Evolutionary conservation across 2,113 vertebrate genomes (phyloP).

Genomic region (Chaenogobius annularis): DNA sequence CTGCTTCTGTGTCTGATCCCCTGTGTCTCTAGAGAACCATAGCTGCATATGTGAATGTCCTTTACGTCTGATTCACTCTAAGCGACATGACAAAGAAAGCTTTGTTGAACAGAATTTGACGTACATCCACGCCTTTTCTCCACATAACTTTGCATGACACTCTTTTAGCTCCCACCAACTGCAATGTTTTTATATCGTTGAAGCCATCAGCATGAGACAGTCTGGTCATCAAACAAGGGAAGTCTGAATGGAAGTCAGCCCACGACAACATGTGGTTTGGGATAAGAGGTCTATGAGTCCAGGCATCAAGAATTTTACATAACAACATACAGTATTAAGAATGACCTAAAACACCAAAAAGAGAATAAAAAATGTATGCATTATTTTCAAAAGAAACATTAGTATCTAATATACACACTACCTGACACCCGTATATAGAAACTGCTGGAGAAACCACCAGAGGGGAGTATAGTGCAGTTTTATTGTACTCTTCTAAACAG

Average conservation of each 20-base stretch:
- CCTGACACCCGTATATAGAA: no score
- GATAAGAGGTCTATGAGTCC: background rate
- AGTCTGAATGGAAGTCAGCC: conserved; percentile 35
- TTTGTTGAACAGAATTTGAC: conserved; percentile 47
- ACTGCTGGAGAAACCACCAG: no score
- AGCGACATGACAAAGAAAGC: conserved; percentile 59
- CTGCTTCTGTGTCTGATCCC: conserved; percentile 30
- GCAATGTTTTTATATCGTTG: conserved; percentile 21
- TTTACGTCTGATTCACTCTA: conserved; percentile 49
- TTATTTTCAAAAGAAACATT: no score
- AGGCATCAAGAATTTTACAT: background rate
- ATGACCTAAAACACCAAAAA: no score
- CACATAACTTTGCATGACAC: conserved; percentile 50
- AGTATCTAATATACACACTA: no score
- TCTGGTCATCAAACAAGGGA: conserved; percentile 4
- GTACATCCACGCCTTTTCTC: conserved; percentile 46
- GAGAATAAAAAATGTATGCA: no score
- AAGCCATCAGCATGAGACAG: conserved; percentile 14
- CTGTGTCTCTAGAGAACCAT: conserved; percentile 23
- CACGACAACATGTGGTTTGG: conserved; percentile 33
- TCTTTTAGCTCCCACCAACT: conserved; percentile 32
- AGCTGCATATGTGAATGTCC: conserved; percentile 32
- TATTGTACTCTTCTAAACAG: no score
- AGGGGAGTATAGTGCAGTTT: no score
- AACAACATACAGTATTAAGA: background rate